phyloP scores from a whole-genome alignment of 2,888 invertebrate species.

The Cantharis lateralis region DNA sequence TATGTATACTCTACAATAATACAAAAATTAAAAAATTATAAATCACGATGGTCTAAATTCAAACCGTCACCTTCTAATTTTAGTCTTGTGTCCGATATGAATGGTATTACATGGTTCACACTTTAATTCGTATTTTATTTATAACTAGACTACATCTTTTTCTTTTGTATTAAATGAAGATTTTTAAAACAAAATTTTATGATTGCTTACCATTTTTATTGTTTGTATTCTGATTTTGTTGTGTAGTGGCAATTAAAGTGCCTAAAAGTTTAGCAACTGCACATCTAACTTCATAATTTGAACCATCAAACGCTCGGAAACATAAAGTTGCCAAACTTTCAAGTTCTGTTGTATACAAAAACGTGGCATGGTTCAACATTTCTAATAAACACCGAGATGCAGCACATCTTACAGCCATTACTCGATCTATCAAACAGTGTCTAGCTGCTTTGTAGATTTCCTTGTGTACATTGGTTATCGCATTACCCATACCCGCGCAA shows the following conservation, averaged over 20 bases:
- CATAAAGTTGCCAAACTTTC: constrained; percentile 92
- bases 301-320: constrained; percentile 88
- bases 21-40: too few species aligned
- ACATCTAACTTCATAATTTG: constrained; percentile 90
- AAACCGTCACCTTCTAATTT: too few species aligned
- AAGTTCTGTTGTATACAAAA: constrained; percentile 85
- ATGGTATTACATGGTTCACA: too few species aligned
- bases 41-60: too few species aligned
- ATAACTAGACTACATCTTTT: too few species aligned
- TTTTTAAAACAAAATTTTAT: neutral
- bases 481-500: constrained; percentile 93
- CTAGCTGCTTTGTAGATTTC: constrained; percentile 92
- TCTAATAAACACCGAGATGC: constrained; percentile 90
- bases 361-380: constrained; percentile 85
- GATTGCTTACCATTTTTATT: constrained; percentile 54
- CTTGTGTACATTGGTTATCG: constrained; percentile 82
- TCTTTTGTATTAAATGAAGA: too few species aligned
- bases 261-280: constrained; percentile 92
- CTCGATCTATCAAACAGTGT: constrained; percentile 87
- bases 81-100: too few species aligned
- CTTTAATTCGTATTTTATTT: too few species aligned
- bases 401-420: constrained; percentile 90
- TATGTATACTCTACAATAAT: too few species aligned
- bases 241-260: constrained; percentile 82
- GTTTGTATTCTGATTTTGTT: constrained; percentile 65